Evolutionary conservation across 2,113 vertebrate species (phyloP).

Genomic region (Craseonycteris thonglongyai): DNA sequence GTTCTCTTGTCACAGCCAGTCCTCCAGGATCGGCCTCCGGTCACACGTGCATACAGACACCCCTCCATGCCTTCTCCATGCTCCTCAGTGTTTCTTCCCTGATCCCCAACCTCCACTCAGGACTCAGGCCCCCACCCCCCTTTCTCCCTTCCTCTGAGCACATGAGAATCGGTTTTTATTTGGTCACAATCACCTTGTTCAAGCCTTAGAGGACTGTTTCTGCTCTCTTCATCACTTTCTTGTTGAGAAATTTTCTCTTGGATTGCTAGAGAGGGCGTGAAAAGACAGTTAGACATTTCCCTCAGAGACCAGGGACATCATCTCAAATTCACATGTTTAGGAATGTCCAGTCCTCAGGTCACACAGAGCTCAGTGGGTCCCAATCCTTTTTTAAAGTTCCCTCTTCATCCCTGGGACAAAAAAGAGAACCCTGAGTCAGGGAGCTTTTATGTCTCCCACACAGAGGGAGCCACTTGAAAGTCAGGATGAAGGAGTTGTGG

Average conservation of each 20-base stretch:
- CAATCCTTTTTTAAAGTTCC: background rate
- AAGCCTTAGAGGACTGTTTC: background rate
- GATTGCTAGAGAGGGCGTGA: background rate
- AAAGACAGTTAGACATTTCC: background rate
- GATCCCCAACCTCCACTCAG: background rate
- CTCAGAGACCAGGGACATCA: background rate
- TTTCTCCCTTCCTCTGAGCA: background rate
- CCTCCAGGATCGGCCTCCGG: background rate
- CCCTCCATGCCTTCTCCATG: background rate
- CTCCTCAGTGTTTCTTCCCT: background rate
- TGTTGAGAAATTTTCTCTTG: fast-evolving
- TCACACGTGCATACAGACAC: background rate
- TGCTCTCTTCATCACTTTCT: background rate
- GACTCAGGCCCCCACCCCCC: background rate
- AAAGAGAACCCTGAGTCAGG: too few species aligned
- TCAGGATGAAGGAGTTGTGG: background rate
- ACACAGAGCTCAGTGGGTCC: background rate
- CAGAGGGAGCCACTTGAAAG: background rate
- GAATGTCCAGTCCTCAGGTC: background rate
- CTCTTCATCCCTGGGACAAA: background rate
- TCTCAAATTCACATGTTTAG: background rate
- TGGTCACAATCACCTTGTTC: slow-evolving; percentile 38
- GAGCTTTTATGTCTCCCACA: too few species aligned
- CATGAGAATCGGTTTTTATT: background rate
- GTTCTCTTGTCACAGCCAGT: background rate